Conservation (phyloP, 2,797 vertebrate genomes). For the Lithobates pipiens region DNA sequence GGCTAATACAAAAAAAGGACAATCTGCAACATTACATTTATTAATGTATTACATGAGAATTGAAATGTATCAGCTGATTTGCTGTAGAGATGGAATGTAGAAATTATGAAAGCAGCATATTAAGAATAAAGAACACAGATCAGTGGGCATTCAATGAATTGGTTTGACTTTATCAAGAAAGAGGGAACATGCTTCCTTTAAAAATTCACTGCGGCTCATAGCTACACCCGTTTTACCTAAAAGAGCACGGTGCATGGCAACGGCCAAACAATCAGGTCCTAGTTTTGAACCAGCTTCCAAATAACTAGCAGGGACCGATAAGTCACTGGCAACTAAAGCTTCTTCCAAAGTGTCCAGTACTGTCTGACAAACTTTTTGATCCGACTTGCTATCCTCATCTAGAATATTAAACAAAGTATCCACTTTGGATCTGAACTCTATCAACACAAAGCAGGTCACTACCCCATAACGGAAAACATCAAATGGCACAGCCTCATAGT, state of each 20-base stretch:
- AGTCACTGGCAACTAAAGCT: conserved; percentile 77
- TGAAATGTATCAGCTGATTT: too few relatives aligned
- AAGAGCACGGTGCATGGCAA: conserved; percentile 82
- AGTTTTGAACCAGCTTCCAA: conserved; percentile 91
- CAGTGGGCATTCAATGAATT: conserved; percentile 71
- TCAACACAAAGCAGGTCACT: conserved; percentile 88
- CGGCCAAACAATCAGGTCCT: conserved; percentile 83
- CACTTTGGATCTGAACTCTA: conserved; percentile 87
- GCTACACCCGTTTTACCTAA: conserved; percentile 67
- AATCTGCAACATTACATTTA: too few relatives aligned
- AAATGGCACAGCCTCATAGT: conserved; percentile 90
- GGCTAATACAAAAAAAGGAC: too few relatives aligned
- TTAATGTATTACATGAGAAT: too few relatives aligned
- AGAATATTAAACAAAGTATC: conserved; percentile 84
- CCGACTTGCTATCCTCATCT: conserved; percentile 74
- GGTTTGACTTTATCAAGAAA: conserved; percentile 89
- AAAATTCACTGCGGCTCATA: conserved; percentile 91
- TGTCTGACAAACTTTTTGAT: conserved; percentile 79
- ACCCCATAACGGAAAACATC: conserved; percentile 90
- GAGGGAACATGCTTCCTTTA: conserved; percentile 85
- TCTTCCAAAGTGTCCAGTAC: conserved; percentile 88
- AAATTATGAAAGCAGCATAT: too few relatives aligned
- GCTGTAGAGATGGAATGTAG: too few relatives aligned
- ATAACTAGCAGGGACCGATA: conserved; percentile 73
- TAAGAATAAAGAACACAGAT: not conserved